Base-by-base conservation (phyloP, 2,797 vertebrate genomes). In the Hozukius guyotensis region DNA sequence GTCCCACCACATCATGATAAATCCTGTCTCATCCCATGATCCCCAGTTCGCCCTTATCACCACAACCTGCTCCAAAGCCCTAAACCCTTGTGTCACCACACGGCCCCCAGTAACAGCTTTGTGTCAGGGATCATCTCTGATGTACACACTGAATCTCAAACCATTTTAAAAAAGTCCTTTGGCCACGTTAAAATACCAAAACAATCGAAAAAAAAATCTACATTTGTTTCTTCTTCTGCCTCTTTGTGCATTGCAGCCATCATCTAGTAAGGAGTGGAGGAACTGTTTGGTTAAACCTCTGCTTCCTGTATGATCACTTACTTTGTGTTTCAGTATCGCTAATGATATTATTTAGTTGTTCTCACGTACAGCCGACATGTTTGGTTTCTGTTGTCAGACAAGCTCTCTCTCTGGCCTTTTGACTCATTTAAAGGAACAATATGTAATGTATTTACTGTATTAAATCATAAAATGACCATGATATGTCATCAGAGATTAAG, bases 11-110 rank as follows among this genome's bases (percentile, higher is more conserved):
- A 86, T 79, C 83, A 80, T 22, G 64, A 77, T 80, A 89, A 90
- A 93, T 86, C 84, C 84, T 5, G 32, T 87, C 90, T 88, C 85
- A 88, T 90, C 85, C 78, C 71, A 16, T 83, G 85, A 90, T 89
- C 87, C 82, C 76, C 74, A 77, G 76, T 79, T 82, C 64, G 64
- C 65, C 75, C 84, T 93, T 91, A 93, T 92, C 92, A 31, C 62
- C 78, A 56, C 73, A 62, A 76, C 84, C 87, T 80, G 80, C 82
- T 81, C 71, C 76, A 70, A 85, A 91, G 86, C 83, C 86, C 36
- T 89, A 89, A 92, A 79, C 83, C 90, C 84, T 80, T 53, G 75
- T 86, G 85, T 91, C 77, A 52, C 81, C 72, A 29, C 80, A 80
- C 63, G 25, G 62, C 65, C 73, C 25, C 55, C 42, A 52, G 29